These are phyloP conservation scores for Microcebus jonahi DNA, from an alignment of 2,113 vertebrate species.

Conservation along the genomic window DNA sequence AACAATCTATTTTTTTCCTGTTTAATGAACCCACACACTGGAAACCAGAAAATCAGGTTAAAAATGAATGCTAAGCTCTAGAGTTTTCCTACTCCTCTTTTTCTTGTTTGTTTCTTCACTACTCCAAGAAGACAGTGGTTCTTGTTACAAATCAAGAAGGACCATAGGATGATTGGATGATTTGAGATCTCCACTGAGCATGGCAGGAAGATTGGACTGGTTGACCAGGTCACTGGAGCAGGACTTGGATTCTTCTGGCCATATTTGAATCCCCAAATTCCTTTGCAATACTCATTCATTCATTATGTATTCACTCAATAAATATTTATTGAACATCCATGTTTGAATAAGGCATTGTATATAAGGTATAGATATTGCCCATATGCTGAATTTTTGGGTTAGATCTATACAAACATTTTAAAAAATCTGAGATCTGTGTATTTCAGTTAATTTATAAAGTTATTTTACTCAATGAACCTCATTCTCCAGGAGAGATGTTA, in stretches of 20 bases:
- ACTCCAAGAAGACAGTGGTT: neutral
- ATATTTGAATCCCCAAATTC: neutral
- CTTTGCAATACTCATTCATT: neutral
- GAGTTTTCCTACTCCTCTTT: neutral
- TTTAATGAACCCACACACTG: constrained; percentile 31
- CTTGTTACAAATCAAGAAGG: neutral
- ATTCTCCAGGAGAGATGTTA: neutral
- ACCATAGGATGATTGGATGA: neutral
- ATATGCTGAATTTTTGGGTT: neutral
- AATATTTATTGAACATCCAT: neutral
- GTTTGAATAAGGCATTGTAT: neutral
- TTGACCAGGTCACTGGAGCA: neutral
- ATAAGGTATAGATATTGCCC: neutral
- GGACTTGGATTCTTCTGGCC: neutral
- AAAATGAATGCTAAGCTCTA: neutral
- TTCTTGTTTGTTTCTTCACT: neutral
- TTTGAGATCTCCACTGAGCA: neutral
- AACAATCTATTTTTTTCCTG: neutral
- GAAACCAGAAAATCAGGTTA: constrained; percentile 33
- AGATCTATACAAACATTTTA: neutral
- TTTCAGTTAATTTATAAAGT: neutral
- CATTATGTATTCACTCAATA: neutral
- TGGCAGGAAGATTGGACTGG: neutral
- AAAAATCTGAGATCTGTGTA: neutral
- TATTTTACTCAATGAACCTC: neutral